A percentile compares a stretch with the other conserved stretches of the same genome.
Evolutionary conservation across 2,113 vertebrate genomes (phyloP).

Genomic region (Meleagris gallopavo): DNA sequence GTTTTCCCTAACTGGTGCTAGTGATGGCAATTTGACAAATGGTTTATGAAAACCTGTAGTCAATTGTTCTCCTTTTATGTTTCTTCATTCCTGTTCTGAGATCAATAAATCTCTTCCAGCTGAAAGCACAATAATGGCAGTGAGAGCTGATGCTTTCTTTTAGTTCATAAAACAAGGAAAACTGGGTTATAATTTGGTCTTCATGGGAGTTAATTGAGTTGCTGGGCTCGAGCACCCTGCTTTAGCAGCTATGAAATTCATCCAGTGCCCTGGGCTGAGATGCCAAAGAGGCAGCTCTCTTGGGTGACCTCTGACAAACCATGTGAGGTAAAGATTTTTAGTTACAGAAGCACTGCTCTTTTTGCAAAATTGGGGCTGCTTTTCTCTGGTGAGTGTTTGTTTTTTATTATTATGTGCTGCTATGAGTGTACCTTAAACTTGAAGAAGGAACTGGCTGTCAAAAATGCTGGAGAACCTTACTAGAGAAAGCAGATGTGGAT

Average conservation of each 20-base stretch:
- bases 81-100: neutral
- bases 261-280: neutral
- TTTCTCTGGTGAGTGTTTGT: neutral
- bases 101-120: neutral
- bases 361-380: neutral
- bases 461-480: neutral
- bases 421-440: neutral
- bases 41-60: neutral
- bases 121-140: neutral
- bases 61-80: neutral
- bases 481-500: neutral
- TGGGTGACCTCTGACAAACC: constrained; percentile 12
- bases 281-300: neutral
- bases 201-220: constrained; percentile 43
- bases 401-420: neutral
- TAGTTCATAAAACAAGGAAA: constrained; percentile 4
- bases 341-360: neutral
- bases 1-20: neutral
- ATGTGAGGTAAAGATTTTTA: constrained; percentile 32
- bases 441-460: neutral
- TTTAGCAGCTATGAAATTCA: neutral
- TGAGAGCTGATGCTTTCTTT: neutral
- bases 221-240: neutral
- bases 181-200: neutral
- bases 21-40: neutral